These are phyloP conservation scores for Lacerta agilis DNA, from an alignment of 2,797 vertebrate genomes.

Conservation along the genomic window DNA sequence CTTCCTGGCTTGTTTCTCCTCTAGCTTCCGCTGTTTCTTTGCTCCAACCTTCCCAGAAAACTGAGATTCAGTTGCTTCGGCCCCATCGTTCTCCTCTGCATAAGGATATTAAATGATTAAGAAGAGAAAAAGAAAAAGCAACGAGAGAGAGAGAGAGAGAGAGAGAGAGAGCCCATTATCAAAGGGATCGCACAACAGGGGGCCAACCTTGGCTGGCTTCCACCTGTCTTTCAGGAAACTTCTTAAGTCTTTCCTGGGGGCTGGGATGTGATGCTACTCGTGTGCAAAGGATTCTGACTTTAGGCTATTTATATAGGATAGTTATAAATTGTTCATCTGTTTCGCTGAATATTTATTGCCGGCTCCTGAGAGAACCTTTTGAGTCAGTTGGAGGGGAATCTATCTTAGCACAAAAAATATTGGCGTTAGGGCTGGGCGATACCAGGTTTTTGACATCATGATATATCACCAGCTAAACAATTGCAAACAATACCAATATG, in stretches of 20 bases:
- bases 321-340: neutral
- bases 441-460: too few species aligned
- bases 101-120: neutral
- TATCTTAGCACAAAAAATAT: neutral
- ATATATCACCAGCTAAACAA: too few species aligned
- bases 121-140: neutral
- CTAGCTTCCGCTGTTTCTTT: slow-evolving; percentile 94
- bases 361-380: too few species aligned
- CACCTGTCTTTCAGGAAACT: neutral
- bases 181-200: neutral
- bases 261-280: neutral
- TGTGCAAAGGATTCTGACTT: neutral
- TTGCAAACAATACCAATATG: too few species aligned
- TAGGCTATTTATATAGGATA: neutral
- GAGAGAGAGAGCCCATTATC: neutral
- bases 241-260: neutral
- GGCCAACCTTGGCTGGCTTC: too few species aligned
- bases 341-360: neutral
- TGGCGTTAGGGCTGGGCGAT: neutral
- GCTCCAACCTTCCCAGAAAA: slow-evolving; percentile 87
- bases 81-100: slow-evolving; percentile 78
- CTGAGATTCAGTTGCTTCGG: slow-evolving; percentile 79
- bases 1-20: slow-evolving; percentile 95
- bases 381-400: neutral
- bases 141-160: neutral